Evolutionary conservation across 2,888 invertebrate species (phyloP), one percentile per base, ranked within the genome.

Genomic region (Lithophane socia): DNA sequence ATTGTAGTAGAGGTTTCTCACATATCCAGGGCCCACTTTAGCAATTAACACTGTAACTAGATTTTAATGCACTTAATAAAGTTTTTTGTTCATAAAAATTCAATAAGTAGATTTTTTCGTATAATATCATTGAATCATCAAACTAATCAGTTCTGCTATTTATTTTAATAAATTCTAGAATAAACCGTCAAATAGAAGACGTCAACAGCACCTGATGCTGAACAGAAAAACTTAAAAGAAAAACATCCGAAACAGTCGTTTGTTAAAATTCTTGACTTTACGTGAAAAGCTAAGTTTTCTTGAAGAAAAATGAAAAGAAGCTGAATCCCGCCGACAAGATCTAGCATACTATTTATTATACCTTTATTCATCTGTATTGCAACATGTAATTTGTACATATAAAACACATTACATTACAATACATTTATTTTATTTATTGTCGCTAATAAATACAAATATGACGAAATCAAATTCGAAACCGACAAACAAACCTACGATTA

Each of bases 151-250:
- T 61, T 2, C 9, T 54, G 9, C 1, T 52, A 21, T 21, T 69
- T 8, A 56, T n/a, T 16, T n/a, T 18, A 42, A 37, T 18, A 29
- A n/a, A 74, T 21, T 60, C 42, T 49, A 60, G 42, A 24, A 60
- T 8, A 24, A 21, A n/a, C 7, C 70, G n/a, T 18, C n/a, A 70
- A 10, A 54, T 54, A 44, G 16, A 69, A 24, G 10, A 24, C 24
- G 37, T 60, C 73, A 60, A 42, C 13, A 74, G 49, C 60, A 74
- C 8, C 74, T 73, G 49, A 24, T 42, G 13, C 73, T 58, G 5
- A 47, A 47, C 29, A 47, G 37, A 72, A 58, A 54, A n/a, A 74
- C 12, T 60, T 49, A 42, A 70, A 56, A 5, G 2, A 58, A 24
- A 24, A 24, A 56, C n/a, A 10, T n/a, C n/a, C n/a, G 54, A 56